Evolutionary conservation across 2,888 invertebrate genomes (phyloP).

Genomic region (Agrotis exclamationis): DNA sequence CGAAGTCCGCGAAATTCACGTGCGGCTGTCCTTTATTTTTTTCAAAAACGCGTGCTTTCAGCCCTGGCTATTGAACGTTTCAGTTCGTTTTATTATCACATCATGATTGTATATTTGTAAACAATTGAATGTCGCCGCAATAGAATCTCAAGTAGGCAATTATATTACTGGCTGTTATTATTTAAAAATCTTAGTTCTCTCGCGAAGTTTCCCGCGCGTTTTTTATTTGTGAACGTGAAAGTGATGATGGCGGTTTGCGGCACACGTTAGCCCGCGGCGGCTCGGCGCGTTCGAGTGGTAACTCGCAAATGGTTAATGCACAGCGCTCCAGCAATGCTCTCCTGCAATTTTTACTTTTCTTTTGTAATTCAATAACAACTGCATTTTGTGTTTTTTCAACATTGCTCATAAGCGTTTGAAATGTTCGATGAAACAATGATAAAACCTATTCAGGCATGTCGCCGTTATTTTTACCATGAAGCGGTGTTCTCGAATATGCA

Average conservation of each 20-base stretch:
- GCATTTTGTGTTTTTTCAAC: slow-evolving; percentile 59
- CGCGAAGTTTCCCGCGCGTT: slow-evolving; percentile 79
- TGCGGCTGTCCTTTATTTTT: slow-evolving; percentile 61
- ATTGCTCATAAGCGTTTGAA: slow-evolving; percentile 48
- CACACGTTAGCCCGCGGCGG: slow-evolving; percentile 83
- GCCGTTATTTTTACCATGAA: slow-evolving; percentile 60
- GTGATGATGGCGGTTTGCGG: slow-evolving; percentile 72
- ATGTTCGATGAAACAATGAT: slow-evolving; percentile 61
- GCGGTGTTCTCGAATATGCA: slow-evolving; percentile 59
- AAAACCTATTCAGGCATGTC: slow-evolving; percentile 64
- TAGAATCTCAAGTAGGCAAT: slow-evolving; percentile 66
- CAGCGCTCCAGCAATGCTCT: slow-evolving; percentile 45
- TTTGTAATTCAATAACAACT: slow-evolving; percentile 62
- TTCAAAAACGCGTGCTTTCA: slow-evolving; percentile 60
- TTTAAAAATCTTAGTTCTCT: slow-evolving; percentile 76
- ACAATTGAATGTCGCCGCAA: slow-evolving; percentile 72
- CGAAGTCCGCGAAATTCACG: slow-evolving; percentile 59
- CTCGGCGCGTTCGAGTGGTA: slow-evolving; percentile 79
- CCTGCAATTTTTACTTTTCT: slow-evolving; percentile 67
- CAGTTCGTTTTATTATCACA: slow-evolving; percentile 77
- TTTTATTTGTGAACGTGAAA: slow-evolving; percentile 83
- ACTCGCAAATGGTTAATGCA: slow-evolving; percentile 54
- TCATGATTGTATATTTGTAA: slow-evolving; percentile 78
- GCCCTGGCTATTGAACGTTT: slow-evolving; percentile 54
- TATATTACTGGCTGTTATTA: slow-evolving; percentile 61